Evolutionary conservation across 2,888 invertebrate genomes (phyloP).

Genomic region (Thereva unica): DNA sequence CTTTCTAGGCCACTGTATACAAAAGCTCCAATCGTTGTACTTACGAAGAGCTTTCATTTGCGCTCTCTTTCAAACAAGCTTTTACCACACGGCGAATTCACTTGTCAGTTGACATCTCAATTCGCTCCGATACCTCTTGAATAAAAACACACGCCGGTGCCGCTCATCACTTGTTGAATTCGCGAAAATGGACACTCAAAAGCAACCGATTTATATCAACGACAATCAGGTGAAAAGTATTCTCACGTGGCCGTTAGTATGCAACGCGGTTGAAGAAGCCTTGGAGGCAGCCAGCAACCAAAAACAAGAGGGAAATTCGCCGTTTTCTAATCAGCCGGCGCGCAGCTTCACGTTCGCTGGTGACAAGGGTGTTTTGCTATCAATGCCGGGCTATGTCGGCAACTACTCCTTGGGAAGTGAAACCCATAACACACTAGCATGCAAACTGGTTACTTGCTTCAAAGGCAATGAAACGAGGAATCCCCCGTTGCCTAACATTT

Average conservation of each 20-base stretch:
- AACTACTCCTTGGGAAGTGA: constrained; percentile 48
- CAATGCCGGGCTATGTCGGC: constrained; percentile 61
- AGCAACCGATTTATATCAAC: constrained; percentile 47
- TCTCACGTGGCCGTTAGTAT: constrained; percentile 56
- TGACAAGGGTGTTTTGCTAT: constrained; percentile 49
- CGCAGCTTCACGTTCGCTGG: constrained; percentile 50
- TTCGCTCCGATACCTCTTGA: too few species aligned
- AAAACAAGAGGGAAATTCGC: constrained; percentile 16
- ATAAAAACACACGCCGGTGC: not conserved
- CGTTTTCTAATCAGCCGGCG: constrained; percentile 51
- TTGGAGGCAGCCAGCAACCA: constrained; percentile 49
- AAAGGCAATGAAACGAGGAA: constrained; percentile 50
- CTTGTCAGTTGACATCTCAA: too few species aligned
- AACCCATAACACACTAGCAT: constrained; percentile 54
- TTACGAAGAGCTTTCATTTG: too few species aligned
- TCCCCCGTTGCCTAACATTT: constrained; percentile 56
- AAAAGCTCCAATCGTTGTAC: too few species aligned
- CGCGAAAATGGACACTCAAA: too few species aligned
- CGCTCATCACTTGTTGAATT: not conserved
- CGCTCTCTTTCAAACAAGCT: too few species aligned
- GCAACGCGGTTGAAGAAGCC: constrained; percentile 56
- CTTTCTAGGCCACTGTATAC: too few species aligned
- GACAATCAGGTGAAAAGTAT: constrained; percentile 54
- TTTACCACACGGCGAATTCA: too few species aligned
- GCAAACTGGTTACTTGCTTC: constrained; percentile 60